A percentile compares a stretch with the other conserved stretches of the same genome.
Conservation (phyloP, 2,797 vertebrate species). For the Cyprinella venusta region DNA sequence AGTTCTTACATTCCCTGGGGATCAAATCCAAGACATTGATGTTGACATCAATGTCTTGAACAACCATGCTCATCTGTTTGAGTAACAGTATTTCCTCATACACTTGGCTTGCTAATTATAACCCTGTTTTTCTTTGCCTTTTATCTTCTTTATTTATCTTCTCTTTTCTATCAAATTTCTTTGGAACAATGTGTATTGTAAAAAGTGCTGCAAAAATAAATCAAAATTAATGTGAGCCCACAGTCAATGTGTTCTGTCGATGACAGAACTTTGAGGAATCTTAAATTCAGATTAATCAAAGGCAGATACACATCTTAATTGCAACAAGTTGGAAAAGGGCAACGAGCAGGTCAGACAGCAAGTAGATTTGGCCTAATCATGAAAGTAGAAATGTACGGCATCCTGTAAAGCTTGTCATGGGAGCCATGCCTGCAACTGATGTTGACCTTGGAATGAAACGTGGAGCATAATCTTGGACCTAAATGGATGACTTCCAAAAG, state of each 20-base stretch:
- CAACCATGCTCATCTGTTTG: neutral
- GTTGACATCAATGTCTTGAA: no score
- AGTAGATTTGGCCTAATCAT: slow-evolving; percentile 24
- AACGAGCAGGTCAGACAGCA: neutral
- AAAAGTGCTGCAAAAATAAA: neutral
- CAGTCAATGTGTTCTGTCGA: neutral
- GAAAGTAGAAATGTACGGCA: neutral
- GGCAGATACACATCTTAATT: slow-evolving; percentile 12
- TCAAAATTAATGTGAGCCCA: neutral
- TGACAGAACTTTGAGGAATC: neutral
- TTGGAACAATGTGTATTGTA: neutral
- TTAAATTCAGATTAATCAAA: slow-evolving; percentile 6
- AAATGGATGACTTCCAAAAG: slow-evolving; percentile 39
- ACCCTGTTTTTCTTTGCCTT: neutral
- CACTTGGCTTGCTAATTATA: neutral
- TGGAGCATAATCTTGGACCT: slow-evolving; percentile 20
- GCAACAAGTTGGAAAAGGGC: slow-evolving; percentile 2
- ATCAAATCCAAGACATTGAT: neutral
- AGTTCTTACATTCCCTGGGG: neutral
- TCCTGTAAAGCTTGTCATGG: slow-evolving; percentile 27
- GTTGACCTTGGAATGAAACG: slow-evolving; percentile 38
- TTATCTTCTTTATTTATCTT: slow-evolving; percentile 13
- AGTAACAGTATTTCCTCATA: neutral
- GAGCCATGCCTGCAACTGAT: slow-evolving; percentile 29
- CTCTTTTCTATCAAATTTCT: neutral